phyloP scores from a whole-genome alignment of 1,140 invertebrate genomes.

The Vanessa tameamea region DNA sequence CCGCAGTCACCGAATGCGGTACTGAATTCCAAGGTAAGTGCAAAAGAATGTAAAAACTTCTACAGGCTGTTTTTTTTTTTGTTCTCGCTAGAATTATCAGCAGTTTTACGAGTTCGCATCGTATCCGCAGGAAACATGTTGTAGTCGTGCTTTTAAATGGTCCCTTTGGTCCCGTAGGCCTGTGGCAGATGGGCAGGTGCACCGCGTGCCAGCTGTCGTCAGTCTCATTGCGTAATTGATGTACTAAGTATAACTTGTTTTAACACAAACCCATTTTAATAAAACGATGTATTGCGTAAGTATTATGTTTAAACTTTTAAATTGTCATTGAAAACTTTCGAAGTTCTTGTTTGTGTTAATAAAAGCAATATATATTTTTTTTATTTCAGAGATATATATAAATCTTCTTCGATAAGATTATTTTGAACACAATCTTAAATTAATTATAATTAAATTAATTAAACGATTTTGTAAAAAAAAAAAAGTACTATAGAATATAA shows the following conservation, averaged over 20 bases:
- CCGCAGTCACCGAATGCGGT: slow-evolving; percentile 25
- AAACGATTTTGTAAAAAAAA: too few species aligned
- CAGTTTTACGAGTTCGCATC: slow-evolving; percentile 19
- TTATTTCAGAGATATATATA: too few species aligned
- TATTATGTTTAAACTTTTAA: too few species aligned
- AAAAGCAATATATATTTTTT: too few species aligned
- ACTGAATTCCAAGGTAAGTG: slow-evolving; percentile 38
- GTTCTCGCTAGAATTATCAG: slow-evolving; percentile 18
- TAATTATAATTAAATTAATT: too few species aligned
- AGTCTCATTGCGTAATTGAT: slow-evolving; percentile 3
- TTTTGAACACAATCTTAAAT: too few species aligned
- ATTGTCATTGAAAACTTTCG: too few species aligned
- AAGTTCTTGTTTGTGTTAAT: too few species aligned
- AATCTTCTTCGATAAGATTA: too few species aligned
- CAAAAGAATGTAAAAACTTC: slow-evolving; percentile 26
- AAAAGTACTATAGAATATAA: too few species aligned
- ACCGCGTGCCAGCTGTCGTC: slow-evolving; percentile 29
- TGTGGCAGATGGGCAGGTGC: slow-evolving; percentile 30
- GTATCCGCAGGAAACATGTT: slow-evolving; percentile 25
- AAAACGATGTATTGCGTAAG: neutral
- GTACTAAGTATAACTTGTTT: neutral
- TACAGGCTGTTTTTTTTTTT: slow-evolving; percentile 14
- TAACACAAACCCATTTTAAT: neutral
- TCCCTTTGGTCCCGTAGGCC: slow-evolving; percentile 11
- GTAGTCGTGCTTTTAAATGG: slow-evolving; percentile 12